Evolutionary conservation across 2,888 invertebrate genomes (phyloP).

Genomic region (Polymixis lichenea): DNA sequence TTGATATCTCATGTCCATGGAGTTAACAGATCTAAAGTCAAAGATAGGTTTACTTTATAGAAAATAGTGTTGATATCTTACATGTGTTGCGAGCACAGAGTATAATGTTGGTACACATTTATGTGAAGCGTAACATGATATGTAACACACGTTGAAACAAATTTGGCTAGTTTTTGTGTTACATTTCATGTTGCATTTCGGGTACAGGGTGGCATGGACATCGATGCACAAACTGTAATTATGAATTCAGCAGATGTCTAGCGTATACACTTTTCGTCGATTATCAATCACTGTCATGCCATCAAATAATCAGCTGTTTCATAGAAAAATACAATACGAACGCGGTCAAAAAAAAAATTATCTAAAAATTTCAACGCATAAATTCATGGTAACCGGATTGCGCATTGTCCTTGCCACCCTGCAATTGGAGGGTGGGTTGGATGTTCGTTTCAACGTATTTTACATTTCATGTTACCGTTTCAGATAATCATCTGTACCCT

Average conservation of each 20-base stretch:
- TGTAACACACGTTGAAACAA: not conserved
- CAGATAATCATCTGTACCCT: not conserved
- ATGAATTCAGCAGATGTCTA: too few species aligned
- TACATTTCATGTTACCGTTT: not conserved
- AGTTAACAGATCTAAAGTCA: constrained; percentile 30
- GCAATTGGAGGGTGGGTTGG: not conserved
- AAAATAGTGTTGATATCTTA: constrained; percentile 10
- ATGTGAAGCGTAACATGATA: not conserved
- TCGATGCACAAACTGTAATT: too few species aligned
- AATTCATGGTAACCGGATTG: too few species aligned
- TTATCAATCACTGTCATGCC: too few species aligned
- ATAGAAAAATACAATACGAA: too few species aligned
- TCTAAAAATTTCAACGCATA: too few species aligned
- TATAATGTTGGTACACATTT: not conserved
- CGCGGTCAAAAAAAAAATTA: too few species aligned
- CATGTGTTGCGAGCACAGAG: constrained; percentile 9
- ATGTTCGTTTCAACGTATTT: not conserved
- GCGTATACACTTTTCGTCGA: too few species aligned
- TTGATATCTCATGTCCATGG: constrained; percentile 20
- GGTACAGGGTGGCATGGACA: too few species aligned
- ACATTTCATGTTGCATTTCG: not conserved
- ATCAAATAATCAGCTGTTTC: too few species aligned
- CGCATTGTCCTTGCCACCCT: too few species aligned
- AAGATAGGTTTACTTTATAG: constrained; percentile 2
- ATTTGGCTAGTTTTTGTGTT: not conserved